A percentile compares a stretch with the other conserved stretches of the same genome.
Conservation (phyloP, 2,888 invertebrate genomes). For the Aphodius sticticus region DNA sequence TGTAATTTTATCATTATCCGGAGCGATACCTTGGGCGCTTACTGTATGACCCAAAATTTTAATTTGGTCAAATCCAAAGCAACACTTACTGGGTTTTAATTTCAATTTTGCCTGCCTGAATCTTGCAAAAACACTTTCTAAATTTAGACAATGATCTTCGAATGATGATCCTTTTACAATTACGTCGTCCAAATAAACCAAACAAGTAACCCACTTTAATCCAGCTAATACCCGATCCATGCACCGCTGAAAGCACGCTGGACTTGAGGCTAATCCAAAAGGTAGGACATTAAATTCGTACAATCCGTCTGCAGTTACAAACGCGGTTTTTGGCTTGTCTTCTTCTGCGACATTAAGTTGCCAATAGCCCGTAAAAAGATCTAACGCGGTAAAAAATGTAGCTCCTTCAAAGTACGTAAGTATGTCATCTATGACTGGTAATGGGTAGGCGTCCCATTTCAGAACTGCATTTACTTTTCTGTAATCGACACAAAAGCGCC, state of each 20-base stretch:
- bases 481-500: conserved; percentile 14
- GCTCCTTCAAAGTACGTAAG: no score
- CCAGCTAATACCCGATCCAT: neutral
- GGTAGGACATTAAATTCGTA: neutral
- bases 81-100: neutral
- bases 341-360: no score
- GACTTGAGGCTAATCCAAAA: neutral
- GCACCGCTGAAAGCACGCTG: neutral
- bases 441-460: neutral
- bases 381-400: no score
- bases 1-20: neutral
- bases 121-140: no score
- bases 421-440: neutral
- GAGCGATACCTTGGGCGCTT: neutral
- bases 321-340: no score
- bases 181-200: no score
- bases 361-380: no score
- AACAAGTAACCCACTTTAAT: no score
- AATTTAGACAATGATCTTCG: no score
- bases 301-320: no score
- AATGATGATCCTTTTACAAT: no score
- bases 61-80: neutral
- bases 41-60: neutral
- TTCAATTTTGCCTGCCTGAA: neutral
- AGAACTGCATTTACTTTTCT: neutral